Evolutionary conservation across 2,888 invertebrate genomes (phyloP).

Genomic region (Theristus sp.): DNA sequence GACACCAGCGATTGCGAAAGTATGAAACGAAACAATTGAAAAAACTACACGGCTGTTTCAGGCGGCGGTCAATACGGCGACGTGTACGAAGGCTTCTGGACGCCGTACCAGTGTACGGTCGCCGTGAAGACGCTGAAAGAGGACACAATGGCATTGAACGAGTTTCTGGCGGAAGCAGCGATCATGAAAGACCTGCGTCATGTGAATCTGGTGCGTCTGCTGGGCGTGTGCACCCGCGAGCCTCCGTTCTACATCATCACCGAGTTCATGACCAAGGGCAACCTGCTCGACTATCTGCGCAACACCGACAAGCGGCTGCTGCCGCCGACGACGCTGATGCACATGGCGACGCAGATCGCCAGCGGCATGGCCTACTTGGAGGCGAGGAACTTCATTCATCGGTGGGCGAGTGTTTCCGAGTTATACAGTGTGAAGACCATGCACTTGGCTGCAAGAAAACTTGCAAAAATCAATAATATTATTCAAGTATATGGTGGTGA

Average conservation of each 20-base stretch:
- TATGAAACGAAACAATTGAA: not conserved
- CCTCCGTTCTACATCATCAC: slow-evolving; percentile 99
- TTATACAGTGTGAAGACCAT: too few relatives aligned
- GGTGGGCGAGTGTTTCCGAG: too few relatives aligned
- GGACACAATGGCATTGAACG: slow-evolving; percentile 97
- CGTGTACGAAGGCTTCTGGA: slow-evolving; percentile 90
- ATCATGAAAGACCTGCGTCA: slow-evolving; percentile 99
- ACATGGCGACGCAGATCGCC: slow-evolving; percentile 98
- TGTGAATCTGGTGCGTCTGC: slow-evolving; percentile 85
- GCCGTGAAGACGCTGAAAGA: slow-evolving; percentile 98
- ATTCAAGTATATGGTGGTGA: too few relatives aligned
- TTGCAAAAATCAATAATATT: too few relatives aligned
- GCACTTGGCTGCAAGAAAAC: too few relatives aligned
- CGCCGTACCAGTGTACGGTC: slow-evolving; percentile 81
- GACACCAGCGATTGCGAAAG: too few relatives aligned
- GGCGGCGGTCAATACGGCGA: slow-evolving; percentile 65
- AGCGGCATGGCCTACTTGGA: slow-evolving; percentile 97
- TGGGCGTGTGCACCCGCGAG: slow-evolving; percentile 93
- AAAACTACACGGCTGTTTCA: slow-evolving; percentile 29
- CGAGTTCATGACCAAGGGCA: slow-evolving; percentile 79
- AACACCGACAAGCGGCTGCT: slow-evolving; percentile 48
- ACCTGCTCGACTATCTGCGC: slow-evolving; percentile 81
- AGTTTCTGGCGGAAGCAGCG: slow-evolving; percentile 93
- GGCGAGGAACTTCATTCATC: slow-evolving; percentile 80
- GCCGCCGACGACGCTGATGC: slow-evolving; percentile 84